phyloP scores from a whole-genome alignment of 2,888 invertebrate genomes.

The Matsumyia berberina region DNA sequence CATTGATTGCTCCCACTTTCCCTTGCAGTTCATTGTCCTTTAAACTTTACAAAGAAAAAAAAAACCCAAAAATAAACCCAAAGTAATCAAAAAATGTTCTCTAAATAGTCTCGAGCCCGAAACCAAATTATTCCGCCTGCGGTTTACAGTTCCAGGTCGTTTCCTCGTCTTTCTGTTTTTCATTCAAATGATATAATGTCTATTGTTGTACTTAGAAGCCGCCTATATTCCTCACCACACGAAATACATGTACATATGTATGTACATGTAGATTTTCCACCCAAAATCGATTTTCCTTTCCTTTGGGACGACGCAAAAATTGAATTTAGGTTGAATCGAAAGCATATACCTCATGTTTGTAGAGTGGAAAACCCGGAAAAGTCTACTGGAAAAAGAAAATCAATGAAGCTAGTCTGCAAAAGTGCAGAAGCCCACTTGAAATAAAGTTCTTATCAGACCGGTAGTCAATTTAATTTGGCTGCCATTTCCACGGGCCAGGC shows the following conservation, averaged over 20 bases:
- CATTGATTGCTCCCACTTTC: no score
- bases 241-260: no score
- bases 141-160: constrained; percentile 10
- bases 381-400: no score
- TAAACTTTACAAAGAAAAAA: no score
- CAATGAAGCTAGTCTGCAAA: constrained; percentile 9
- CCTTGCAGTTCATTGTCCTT: no score
- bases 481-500: neutral
- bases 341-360: neutral
- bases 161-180: neutral
- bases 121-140: no score
- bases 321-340: neutral
- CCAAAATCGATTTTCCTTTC: constrained; percentile 11
- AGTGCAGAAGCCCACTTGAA: constrained; percentile 12
- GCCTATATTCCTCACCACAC: no score
- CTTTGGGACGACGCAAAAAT: neutral
- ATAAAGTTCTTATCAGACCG: neutral
- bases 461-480: neutral
- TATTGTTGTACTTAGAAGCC: neutral
- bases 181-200: neutral
- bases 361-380: neutral
- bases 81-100: no score
- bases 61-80: neutral
- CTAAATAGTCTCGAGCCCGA: no score
- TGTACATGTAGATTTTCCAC: no score